Evolutionary conservation across 1,140 invertebrate species (phyloP).

Genomic region (Triops longicaudatus): DNA sequence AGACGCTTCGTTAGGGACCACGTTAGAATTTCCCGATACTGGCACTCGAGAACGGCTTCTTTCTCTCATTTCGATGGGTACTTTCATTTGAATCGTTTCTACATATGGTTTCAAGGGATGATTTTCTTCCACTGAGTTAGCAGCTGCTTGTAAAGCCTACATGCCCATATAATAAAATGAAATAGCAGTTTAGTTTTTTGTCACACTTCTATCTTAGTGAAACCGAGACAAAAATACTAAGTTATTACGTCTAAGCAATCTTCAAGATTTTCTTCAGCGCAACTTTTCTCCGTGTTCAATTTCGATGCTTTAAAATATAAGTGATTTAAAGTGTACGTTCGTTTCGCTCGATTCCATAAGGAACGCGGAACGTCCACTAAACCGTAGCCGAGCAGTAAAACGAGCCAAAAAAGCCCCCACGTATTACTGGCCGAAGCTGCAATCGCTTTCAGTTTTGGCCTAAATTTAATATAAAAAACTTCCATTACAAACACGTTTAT

Average conservation of each 20-base stretch:
- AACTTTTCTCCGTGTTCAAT: constrained; percentile 88
- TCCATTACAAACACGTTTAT: neutral
- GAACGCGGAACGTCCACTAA: constrained; percentile 88
- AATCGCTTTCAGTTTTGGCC: constrained; percentile 86
- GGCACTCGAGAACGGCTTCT: constrained; percentile 42
- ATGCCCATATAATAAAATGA: neutral
- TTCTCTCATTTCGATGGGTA: constrained; percentile 65
- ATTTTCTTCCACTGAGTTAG: constrained; percentile 36
- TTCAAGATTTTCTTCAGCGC: constrained; percentile 91
- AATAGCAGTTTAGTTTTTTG: neutral
- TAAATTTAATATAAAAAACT: constrained; percentile 37
- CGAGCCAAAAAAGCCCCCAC: constrained; percentile 94
- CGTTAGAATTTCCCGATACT: neutral
- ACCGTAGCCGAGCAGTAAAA: constrained; percentile 90
- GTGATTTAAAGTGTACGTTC: constrained; percentile 70
- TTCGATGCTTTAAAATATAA: constrained; percentile 97
- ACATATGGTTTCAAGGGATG: constrained; percentile 44
- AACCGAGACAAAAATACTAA: neutral
- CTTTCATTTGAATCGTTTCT: constrained; percentile 82
- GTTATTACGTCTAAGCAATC: constrained; percentile 77
- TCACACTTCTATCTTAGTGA: too few relatives aligned
- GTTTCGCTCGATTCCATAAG: constrained; percentile 72
- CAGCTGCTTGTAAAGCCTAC: constrained; percentile 24
- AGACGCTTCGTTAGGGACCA: constrained; percentile 61
- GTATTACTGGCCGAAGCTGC: constrained; percentile 98